Base-by-base conservation (phyloP, 2,888 invertebrate species). In the Caenorhabditis zanzibari region DNA sequence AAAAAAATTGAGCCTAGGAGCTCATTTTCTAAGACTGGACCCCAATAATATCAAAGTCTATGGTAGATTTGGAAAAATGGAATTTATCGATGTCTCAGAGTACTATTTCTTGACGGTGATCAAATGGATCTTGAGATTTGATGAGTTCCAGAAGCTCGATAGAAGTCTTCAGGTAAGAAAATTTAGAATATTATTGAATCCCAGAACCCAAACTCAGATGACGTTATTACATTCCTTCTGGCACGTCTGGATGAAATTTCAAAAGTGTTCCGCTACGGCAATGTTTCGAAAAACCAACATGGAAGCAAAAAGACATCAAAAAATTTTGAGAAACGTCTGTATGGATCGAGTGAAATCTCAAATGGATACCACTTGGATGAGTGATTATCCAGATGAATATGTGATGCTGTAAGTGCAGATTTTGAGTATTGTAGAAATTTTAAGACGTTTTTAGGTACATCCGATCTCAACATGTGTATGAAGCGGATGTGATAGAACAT, bases 121-220 rank as follows among this genome's bases (percentile, higher is more conserved):
- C n/a, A 76, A 68, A 47, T 76, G 76, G 76, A 47, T 76, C 2
- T 38, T 68, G 59, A 35, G 68, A 26, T 76, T 76, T 41, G 76
- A 76, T 28, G 68, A 68, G 52, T 76, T 76, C 22, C 68, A 68
- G 19, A 61, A 52, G 38, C n/a, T 76, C 26, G 58, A 68, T 5
- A 38, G 49, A 28, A 22, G 59, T 22, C 0, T 61, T 14, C 76
- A 76, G 76, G 76, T 76, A 4, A 19, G 22, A 47, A 2, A 12
- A 38, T 2, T 76, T 1, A 19, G 22, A 47, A 2, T 6, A 38
- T 2, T 38, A 6, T 38, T 38, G 12, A 12, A 6, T 10, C 12
- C 10, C 38, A 10, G 5, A 38, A 38, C 10, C 10, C 10, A 38
- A 12, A 12, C 19, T 19, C 47, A 47, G 47, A 54, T 69, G 41